Conservation (phyloP, 2,113 vertebrate species). For the Lethenteron camtschaticum region DNA sequence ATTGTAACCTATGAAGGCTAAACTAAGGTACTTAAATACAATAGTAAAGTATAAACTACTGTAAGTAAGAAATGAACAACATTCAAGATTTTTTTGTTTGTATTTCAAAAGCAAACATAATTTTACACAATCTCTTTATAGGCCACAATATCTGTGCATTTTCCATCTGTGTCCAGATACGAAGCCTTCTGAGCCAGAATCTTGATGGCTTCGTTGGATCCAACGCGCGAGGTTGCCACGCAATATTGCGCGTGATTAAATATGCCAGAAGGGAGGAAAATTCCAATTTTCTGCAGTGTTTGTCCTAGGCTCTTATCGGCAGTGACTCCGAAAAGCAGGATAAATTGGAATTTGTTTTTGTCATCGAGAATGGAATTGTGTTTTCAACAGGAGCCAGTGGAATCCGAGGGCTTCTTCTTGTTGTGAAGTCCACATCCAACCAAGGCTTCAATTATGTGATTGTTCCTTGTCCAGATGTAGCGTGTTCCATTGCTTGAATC, state of each 20-base stretch:
- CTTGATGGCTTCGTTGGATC: background rate
- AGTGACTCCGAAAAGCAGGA: background rate
- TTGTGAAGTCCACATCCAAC: too few relatives aligned
- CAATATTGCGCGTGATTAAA: slow-evolving; percentile 3
- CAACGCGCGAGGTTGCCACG: background rate
- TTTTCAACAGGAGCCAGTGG: too few relatives aligned
- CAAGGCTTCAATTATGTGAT: too few relatives aligned
- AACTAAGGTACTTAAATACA: too few relatives aligned
- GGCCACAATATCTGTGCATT: background rate
- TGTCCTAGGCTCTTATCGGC: background rate
- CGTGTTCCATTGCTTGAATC: too few relatives aligned
- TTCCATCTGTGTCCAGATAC: background rate
- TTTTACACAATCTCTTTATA: background rate
- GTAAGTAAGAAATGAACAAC: background rate
- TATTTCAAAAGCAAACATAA: background rate
- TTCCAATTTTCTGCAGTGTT: background rate
- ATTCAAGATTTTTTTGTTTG: background rate
- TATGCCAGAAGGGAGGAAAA: background rate
- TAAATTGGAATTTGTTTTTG: slow-evolving; percentile 3
- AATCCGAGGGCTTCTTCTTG: too few relatives aligned
- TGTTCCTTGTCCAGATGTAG: too few relatives aligned
- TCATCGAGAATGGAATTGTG: background rate
- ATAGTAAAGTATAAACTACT: too few relatives aligned
- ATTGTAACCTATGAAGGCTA: too few relatives aligned
- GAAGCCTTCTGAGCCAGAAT: background rate